Conservation (phyloP, 2,888 invertebrate species). For the Diabrotica balteata region DNA sequence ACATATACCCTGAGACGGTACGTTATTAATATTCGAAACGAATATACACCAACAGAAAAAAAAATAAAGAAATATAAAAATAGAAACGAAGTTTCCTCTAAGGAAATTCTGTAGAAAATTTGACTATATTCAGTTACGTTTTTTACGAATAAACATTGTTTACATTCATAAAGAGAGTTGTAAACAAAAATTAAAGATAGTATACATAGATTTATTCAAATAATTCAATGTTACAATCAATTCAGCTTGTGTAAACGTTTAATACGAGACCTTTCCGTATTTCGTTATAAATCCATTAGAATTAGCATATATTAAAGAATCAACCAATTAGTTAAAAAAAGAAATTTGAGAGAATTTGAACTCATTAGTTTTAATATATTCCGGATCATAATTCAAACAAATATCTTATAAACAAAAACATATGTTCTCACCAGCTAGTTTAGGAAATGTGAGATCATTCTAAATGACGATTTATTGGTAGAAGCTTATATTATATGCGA, state of each 20-base stretch:
- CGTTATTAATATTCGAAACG: too few species aligned
- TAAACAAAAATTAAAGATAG: too few species aligned
- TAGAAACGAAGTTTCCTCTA: too few species aligned
- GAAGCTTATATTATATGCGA: not conserved
- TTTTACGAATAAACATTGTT: too few species aligned
- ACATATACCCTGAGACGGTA: too few species aligned
- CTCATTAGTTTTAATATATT: slow-evolving; percentile 23
- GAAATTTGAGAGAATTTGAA: slow-evolving; percentile 19
- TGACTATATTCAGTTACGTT: too few species aligned
- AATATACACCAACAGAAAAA: too few species aligned
- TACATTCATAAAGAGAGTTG: too few species aligned
- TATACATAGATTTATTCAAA: too few species aligned
- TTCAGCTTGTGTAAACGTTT: slow-evolving; percentile 13
- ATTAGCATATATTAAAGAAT: slow-evolving; percentile 18
- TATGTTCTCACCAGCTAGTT: slow-evolving; percentile 15
- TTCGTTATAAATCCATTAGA: slow-evolving; percentile 23
- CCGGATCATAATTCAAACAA: slow-evolving; percentile 16
- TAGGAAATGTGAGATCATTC: slow-evolving; percentile 13
- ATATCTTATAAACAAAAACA: slow-evolving; percentile 14
- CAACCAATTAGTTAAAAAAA: slow-evolving; percentile 18
- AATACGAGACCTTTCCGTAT: slow-evolving; percentile 12
- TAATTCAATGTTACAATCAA: not conserved
- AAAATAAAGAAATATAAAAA: too few species aligned
- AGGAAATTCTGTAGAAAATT: too few species aligned
- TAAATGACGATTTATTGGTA: slow-evolving; percentile 16